Base-by-base conservation (phyloP, 2,113 vertebrate genomes). In the Anolis sagrei region DNA sequence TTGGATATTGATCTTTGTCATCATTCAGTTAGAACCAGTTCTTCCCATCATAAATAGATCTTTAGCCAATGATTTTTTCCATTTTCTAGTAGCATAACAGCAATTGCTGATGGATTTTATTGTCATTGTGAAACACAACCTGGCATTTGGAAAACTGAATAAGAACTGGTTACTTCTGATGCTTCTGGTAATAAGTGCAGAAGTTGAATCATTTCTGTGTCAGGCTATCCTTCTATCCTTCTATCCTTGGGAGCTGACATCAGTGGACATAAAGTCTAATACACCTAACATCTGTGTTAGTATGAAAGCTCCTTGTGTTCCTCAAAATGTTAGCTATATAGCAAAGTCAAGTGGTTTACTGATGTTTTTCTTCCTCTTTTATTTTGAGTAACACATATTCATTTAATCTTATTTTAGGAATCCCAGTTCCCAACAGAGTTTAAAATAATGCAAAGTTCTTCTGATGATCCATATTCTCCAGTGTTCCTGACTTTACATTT, bases 61-160 rank as follows among this genome's bases (percentile, higher is more conserved):
- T 82, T 91, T 83, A 76, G 88, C 88, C 32, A 87, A 88, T 48
- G 18, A 76, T 75, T 86, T 10, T 19, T 19, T 32, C 69, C 83
- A n/a, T 89, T 85, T 36, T 1, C 44, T 90, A 76, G 29, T 51
- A 82, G 39, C 39, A 68, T 49, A 25, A 86, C 88, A 72, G 39
- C 86, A 77, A 79, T 77, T 79, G 87, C 73, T 80, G 39, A 68
- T 51, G 36, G n/a, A 78, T 23, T 48, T 21, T 16, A 4, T 49
- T 69, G 18, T 2, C 14, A 16, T 5, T 66, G 58, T 10, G n/a
- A 48, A 68, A 39, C 27, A 49, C 36, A 68, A 10, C 62, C 62
- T 48, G 39, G 21, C n/a, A 36, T 68, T 48, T 7, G 7, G 78
- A 44, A n/a, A 39, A n/a, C 16, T n/a, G 77, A 64, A 10, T 81